A percentile compares a stretch with the other conserved stretches of the same genome.
Evolutionary conservation across 1,140 invertebrate species (phyloP).

Genomic region (Stenopsyche tienmushanensis): DNA sequence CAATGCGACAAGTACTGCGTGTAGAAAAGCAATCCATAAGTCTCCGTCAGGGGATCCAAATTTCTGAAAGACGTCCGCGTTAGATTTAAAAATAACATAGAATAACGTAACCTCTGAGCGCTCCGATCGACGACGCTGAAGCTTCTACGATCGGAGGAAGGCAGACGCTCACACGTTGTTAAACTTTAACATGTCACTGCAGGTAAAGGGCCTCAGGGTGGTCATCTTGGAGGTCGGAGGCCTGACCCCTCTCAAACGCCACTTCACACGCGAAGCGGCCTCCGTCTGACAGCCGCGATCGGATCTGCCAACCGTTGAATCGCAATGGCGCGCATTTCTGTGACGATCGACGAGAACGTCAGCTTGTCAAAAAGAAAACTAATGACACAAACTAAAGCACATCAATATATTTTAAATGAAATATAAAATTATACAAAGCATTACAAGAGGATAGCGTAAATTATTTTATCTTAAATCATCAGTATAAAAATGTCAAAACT

Average conservation of each 20-base stretch:
- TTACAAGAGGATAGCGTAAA: too few relatives aligned
- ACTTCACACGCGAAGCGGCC: too few relatives aligned
- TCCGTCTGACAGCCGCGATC: not conserved
- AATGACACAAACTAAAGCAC: too few relatives aligned
- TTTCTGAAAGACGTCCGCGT: slow-evolving; percentile 68
- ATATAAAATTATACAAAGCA: too few relatives aligned
- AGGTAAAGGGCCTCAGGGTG: slow-evolving; percentile 88
- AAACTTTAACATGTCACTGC: slow-evolving; percentile 93
- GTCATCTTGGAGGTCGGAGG: slow-evolving; percentile 69
- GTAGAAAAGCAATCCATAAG: slow-evolving; percentile 96
- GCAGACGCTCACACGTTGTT: slow-evolving; percentile 98
- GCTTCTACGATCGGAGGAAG: too few relatives aligned
- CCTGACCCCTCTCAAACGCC: too few relatives aligned
- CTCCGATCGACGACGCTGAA: not conserved
- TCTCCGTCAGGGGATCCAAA: slow-evolving; percentile 95
- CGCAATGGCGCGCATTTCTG: not conserved
- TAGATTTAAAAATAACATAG: slow-evolving; percentile 10
- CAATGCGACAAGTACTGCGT: slow-evolving; percentile 97
- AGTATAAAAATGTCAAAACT: too few relatives aligned
- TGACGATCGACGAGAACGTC: not conserved
- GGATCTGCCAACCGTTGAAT: not conserved
- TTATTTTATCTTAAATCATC: too few relatives aligned
- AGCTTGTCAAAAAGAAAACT: not conserved
- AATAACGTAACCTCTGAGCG: not conserved
- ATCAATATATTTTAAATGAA: too few relatives aligned